These are phyloP conservation scores for Hydrophis major DNA, from an alignment of 2,797 vertebrate species.

Conservation along the genomic window DNA sequence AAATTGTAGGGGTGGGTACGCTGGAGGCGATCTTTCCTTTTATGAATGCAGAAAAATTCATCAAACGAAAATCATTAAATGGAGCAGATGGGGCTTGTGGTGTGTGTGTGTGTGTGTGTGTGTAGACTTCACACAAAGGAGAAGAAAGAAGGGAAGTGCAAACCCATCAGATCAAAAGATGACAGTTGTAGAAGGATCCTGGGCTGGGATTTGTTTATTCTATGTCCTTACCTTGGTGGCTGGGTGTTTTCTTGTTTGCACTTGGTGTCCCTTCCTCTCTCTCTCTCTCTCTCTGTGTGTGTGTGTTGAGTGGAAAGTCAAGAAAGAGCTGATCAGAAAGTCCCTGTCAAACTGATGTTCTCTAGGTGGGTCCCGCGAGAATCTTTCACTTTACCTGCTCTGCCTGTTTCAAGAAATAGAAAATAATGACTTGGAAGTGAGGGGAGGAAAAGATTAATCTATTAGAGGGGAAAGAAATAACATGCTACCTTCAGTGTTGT, in stretches of 20 bases:
- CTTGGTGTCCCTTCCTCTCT: not conserved
- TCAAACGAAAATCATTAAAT: constrained; percentile 76
- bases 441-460: not conserved
- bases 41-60: constrained; percentile 72
- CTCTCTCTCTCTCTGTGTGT: not conserved
- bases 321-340: not conserved
- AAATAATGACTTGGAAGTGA: constrained; percentile 11
- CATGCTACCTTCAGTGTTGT: not conserved
- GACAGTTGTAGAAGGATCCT: not conserved
- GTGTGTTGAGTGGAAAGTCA: not conserved
- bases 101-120: constrained; percentile 53
- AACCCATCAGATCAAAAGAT: constrained; percentile 46
- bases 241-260: not conserved
- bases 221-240: constrained; percentile 5
- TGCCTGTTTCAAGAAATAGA: constrained; percentile 7
- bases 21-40: constrained; percentile 73
- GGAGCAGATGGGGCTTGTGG: constrained; percentile 69
- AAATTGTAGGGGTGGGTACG: constrained; percentile 66
- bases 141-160: constrained; percentile 47
- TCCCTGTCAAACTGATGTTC: not conserved
- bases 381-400: not conserved
- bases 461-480: not conserved
- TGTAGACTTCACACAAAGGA: constrained; percentile 37
- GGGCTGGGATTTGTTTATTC: not conserved
- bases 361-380: not conserved